These are phyloP conservation scores for Drosophila bifasciata DNA, from an alignment of 1,140 invertebrate genomes.

Conservation along the genomic window DNA sequence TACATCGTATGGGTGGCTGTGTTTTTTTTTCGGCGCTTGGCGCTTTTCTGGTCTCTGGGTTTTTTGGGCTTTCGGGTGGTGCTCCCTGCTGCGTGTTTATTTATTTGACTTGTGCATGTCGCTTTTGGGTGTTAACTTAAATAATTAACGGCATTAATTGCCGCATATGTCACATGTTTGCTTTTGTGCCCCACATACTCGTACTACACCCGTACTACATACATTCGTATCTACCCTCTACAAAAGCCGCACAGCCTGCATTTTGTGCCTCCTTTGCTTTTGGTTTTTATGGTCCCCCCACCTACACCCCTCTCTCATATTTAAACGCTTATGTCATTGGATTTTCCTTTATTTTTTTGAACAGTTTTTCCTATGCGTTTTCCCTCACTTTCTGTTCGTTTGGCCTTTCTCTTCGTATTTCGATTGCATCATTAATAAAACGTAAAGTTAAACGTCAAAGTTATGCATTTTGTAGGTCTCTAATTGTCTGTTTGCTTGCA, in stretches of 20 bases:
- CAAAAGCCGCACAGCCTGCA: conserved; percentile 14
- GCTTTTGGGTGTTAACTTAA: conserved; percentile 82
- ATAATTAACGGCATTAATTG: conserved; percentile 82
- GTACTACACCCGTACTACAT: too few species aligned
- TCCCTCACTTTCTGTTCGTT: not conserved
- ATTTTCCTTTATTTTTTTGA: conserved; percentile 6
- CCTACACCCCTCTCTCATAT: too few species aligned
- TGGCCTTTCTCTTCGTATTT: not conserved
- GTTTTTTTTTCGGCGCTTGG: not conserved
- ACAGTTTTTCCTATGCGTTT: conserved; percentile 13
- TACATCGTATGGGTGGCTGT: conserved; percentile 2
- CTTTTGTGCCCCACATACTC: conserved; percentile 19
- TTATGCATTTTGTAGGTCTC: conserved; percentile 54
- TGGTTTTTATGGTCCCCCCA: conserved; percentile 24
- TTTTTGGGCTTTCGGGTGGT: conserved; percentile 27
- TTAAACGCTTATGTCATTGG: conserved; percentile 65
- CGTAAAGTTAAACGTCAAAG: conserved; percentile 31
- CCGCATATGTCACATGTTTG: conserved; percentile 81
- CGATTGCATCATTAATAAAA: conserved; percentile 64
- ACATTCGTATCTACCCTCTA: not conserved
- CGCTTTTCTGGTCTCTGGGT: too few species aligned
- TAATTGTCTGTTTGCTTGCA: conserved; percentile 20
- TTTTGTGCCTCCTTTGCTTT: conserved; percentile 31
- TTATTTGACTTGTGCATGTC: conserved; percentile 82
- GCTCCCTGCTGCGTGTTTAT: conserved; percentile 70